These are phyloP conservation scores for Leptopilina clavipes DNA, from an alignment of 1,140 invertebrate genomes.

Conservation along the genomic window DNA sequence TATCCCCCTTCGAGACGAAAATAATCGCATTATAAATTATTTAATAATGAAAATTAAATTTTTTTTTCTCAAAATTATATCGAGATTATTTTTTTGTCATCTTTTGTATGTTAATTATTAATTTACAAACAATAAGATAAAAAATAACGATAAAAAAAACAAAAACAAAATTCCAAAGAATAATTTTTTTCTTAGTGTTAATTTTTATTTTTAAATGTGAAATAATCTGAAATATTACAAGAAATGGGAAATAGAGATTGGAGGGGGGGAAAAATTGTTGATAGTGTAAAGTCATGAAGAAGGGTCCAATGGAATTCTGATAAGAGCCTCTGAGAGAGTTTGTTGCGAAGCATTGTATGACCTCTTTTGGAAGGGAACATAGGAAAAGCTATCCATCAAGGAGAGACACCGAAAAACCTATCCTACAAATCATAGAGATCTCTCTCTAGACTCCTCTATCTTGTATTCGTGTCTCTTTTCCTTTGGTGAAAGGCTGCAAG, in stretches of 20 bases:
- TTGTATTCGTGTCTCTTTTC: slow-evolving; percentile 13
- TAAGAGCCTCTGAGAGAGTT: slow-evolving; percentile 8
- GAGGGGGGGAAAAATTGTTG: neutral
- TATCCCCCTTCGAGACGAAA: neutral
- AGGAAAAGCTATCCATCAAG: slow-evolving; percentile 55
- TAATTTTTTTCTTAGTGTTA: no score
- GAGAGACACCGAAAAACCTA: slow-evolving; percentile 49
- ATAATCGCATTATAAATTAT: neutral
- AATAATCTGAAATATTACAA: no score
- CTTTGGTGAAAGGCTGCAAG: slow-evolving; percentile 11
- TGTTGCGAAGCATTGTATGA: slow-evolving; percentile 21
- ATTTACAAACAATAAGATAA: no score
- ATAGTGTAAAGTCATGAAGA: neutral
- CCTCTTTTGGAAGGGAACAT: slow-evolving; percentile 37
- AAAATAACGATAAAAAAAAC: no score
- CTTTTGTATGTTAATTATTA: no score
- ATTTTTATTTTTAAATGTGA: no score
- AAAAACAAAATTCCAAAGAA: no score
- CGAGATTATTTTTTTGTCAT: no score
- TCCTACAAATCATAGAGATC: slow-evolving; percentile 51
- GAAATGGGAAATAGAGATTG: no score
- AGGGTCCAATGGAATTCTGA: slow-evolving; percentile 14
- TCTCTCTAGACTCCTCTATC: slow-evolving; percentile 33
- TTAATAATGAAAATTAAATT: no score
- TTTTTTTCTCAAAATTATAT: no score